Base-by-base conservation (phyloP, 2,113 vertebrate genomes). In the Silurus asotus region DNA sequence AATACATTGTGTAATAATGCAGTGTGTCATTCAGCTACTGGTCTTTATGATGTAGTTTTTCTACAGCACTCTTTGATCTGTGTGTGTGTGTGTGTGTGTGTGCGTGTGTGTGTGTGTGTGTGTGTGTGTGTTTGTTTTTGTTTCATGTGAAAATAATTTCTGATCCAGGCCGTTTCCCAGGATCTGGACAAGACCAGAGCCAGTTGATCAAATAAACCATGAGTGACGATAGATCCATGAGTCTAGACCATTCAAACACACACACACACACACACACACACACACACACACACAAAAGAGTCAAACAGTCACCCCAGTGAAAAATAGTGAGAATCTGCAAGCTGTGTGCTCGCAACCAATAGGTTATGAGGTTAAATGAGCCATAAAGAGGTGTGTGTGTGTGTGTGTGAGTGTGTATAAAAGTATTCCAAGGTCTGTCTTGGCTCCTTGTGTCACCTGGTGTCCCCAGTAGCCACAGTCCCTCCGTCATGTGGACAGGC, bases 401-500 rank as follows among this genome's bases (percentile, higher is more conserved):
- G 48, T 28, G 53, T 49, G 69, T 49, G 70, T 53, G 13, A 17
- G 15, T 56, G 58, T 80, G 17, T 9, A 48, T 37, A 37, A 37
- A 37, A 37, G 37, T 37, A 37, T 37, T 37, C 75, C 19, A n/a
- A 8, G 28, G 48, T 76, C 19, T 61, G 74, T 62, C 59, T 70
- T 59, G 15, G 70, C 67, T 81, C 69, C n/a, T 70, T 37, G 56
- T 77, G 58, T 28, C 25, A 48, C 65, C 53, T 20, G 25, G 67
- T 75, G 67, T 86, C 87, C 80, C 23, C 70, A 64, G 62, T 70
- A 79, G 81, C 86, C 6, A 48, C 72, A 51, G 84, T 74, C 81
- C 76, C 91, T 84, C 92, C 92, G 92, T 94, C 91, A 89, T 91
- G 94, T 93, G 93, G 90, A 92, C 95, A 93, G 91, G 91, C 88